phyloP scores from a whole-genome alignment of 2,113 vertebrate species.

The Pelmatolapia mariae region DNA sequence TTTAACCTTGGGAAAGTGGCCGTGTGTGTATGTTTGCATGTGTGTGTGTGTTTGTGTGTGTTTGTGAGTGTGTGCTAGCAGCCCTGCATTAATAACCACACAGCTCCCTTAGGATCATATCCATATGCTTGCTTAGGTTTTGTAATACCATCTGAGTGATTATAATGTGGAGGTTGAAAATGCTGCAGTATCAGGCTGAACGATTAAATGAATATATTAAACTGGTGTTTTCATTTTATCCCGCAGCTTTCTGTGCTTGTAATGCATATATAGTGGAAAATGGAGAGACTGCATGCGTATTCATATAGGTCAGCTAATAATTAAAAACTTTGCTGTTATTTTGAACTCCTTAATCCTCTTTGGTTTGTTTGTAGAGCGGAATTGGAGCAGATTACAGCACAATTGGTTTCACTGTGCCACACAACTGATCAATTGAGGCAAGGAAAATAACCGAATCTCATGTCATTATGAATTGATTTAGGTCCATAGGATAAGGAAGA shows the following conservation, averaged over 20 bases:
- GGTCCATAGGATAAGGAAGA: background rate
- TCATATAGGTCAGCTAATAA: constrained; percentile 48
- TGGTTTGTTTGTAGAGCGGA: background rate
- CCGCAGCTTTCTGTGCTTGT: background rate
- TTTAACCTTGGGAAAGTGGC: constrained; percentile 65
- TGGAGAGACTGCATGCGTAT: background rate
- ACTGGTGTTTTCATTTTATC: constrained; percentile 4
- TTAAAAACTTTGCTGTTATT: constrained; percentile 39
- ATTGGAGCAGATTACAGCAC: constrained; percentile 7
- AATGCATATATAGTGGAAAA: background rate
- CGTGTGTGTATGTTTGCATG: background rate
- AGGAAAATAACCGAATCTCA: constrained; percentile 19
- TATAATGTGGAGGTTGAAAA: constrained; percentile 36
- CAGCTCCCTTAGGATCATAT: constrained; percentile 54
- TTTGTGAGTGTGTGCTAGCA: background rate
- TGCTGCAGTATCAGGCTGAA: constrained; percentile 50
- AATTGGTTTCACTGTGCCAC: constrained; percentile 41
- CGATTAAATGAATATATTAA: constrained; percentile 56
- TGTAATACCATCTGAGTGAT: constrained; percentile 54
- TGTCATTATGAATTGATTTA: constrained; percentile 1
- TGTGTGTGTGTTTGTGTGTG: background rate
- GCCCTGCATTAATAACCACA: constrained; percentile 35
- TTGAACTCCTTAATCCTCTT: constrained; percentile 31
- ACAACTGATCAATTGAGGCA: constrained; percentile 40
- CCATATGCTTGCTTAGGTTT: constrained; percentile 62